Percentiles rank a stretch among this genome's conserved stretches.
Evolutionary conservation across 2,797 vertebrate species (phyloP).

Genomic region (Crossoptilon crossoptilon): DNA sequence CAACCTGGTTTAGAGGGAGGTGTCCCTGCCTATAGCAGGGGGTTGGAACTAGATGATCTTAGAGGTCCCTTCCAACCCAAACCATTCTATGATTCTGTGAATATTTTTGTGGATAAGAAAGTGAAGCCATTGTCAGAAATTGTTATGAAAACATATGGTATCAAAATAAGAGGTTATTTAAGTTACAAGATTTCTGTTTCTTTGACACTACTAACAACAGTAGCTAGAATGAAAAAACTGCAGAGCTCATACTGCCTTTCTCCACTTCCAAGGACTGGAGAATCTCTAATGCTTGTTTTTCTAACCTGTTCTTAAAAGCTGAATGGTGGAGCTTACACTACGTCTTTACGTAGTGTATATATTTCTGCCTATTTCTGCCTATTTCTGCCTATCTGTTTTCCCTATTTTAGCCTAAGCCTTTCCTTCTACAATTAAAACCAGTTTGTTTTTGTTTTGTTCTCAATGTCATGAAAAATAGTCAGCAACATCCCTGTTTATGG

Average conservation of each 20-base stretch:
- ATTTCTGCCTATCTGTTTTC: not conserved
- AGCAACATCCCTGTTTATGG: not conserved
- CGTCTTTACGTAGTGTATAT: not conserved
- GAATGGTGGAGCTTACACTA: not conserved
- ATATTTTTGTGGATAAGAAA: not conserved
- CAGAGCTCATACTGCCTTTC: not conserved
- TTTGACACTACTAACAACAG: not conserved
- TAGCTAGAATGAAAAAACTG: not conserved
- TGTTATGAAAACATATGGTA: not conserved
- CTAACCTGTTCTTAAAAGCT: not conserved
- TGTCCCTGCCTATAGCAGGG: no score
- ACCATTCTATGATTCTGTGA: no score
- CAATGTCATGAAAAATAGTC: not conserved
- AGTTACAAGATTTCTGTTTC: not conserved
- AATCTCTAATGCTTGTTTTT: not conserved
- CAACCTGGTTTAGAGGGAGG: no score
- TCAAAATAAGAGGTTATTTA: not conserved
- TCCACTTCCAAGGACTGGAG: not conserved
- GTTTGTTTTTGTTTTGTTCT: not conserved
- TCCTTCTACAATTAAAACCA: not conserved
- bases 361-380: not conserved
- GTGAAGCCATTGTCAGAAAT: not conserved
- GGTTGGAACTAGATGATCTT: no score
- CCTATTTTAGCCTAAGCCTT: not conserved
- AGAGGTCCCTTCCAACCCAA: no score